Conservation (phyloP, 2,113 vertebrate genomes). For the Datnioides undecimradiatus region DNA sequence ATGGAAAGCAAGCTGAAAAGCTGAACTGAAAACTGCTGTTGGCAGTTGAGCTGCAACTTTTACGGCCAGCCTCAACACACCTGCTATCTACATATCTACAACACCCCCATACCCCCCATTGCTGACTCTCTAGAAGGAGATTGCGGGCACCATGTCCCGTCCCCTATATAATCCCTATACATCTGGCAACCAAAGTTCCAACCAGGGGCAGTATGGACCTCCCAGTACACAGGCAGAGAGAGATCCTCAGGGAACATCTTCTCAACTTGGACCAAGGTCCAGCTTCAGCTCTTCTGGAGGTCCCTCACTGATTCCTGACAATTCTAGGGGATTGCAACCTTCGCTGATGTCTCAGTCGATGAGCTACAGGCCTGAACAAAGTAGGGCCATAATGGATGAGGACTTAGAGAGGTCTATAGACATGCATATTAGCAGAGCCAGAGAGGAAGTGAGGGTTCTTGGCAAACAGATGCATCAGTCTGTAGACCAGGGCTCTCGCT, state of each 20-base stretch:
- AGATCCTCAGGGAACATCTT: slow-evolving; percentile 74
- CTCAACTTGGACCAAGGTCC: slow-evolving; percentile 62
- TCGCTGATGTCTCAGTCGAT: slow-evolving; percentile 63
- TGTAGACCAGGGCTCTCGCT: slow-evolving; percentile 66
- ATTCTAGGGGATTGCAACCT: slow-evolving; percentile 22
- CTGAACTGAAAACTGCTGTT: slow-evolving; percentile 86
- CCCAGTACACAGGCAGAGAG: slow-evolving; percentile 79
- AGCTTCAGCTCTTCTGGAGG: slow-evolving; percentile 31
- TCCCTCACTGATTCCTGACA: slow-evolving; percentile 11
- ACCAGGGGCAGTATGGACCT: slow-evolving; percentile 50
- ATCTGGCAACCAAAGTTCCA: slow-evolving; percentile 82
- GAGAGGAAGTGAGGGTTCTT: slow-evolving; percentile 83
- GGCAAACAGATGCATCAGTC: slow-evolving; percentile 82
- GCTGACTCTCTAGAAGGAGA: slow-evolving; percentile 86
- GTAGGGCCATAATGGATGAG: slow-evolving; percentile 56
- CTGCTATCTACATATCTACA: neutral
- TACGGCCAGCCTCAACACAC: slow-evolving; percentile 40
- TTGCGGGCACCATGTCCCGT: slow-evolving; percentile 90
- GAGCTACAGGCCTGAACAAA: slow-evolving; percentile 71
- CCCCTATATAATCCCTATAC: slow-evolving; percentile 89
- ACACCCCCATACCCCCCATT: slow-evolving; percentile 58
- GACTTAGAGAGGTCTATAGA: slow-evolving; percentile 66
- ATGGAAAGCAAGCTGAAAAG: slow-evolving; percentile 89
- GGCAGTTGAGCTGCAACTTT: slow-evolving; percentile 47
- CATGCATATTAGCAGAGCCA: slow-evolving; percentile 79